These are phyloP conservation scores for Cephalopholis sonnerati DNA, from an alignment of 2,113 vertebrate genomes.

Conservation along the genomic window DNA sequence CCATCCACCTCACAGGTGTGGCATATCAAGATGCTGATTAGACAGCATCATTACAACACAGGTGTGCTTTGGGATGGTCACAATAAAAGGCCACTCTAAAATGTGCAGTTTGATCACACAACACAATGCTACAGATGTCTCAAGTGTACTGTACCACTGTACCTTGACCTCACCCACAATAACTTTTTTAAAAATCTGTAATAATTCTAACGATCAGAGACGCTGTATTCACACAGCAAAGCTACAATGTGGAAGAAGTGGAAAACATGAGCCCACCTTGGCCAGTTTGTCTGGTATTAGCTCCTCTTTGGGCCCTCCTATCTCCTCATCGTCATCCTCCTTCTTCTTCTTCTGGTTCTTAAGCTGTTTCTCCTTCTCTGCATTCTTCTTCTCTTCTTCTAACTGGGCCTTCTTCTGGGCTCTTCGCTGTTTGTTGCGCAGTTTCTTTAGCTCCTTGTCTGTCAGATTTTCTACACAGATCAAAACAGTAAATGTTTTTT, in stretches of 20 bases:
- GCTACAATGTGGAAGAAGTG: neutral
- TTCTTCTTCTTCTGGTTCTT: slow-evolving; percentile 98
- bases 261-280: slow-evolving; percentile 79
- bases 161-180: no score
- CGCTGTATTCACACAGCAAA: neutral
- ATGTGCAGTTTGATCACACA: no score
- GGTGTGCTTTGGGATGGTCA: no score
- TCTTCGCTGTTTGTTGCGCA: slow-evolving; percentile 94
- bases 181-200: neutral
- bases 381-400: slow-evolving; percentile 95
- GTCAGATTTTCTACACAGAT: slow-evolving; percentile 89
- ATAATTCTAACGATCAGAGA: neutral
- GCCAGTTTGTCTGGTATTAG: slow-evolving; percentile 94
- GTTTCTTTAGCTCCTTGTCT: slow-evolving; percentile 95
- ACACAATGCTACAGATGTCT: no score
- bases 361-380: slow-evolving; percentile 95
- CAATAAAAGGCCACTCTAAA: no score
- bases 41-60: no score
- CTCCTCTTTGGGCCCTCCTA: slow-evolving; percentile 94
- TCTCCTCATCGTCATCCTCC: slow-evolving; percentile 96
- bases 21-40: no score
- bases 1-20: no score
- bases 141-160: no score
- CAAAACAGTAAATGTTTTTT: neutral
- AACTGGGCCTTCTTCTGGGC: slow-evolving; percentile 96